Base-by-base conservation (phyloP, 2,888 invertebrate genomes). In the Rhopalosiphum nymphaeae region DNA sequence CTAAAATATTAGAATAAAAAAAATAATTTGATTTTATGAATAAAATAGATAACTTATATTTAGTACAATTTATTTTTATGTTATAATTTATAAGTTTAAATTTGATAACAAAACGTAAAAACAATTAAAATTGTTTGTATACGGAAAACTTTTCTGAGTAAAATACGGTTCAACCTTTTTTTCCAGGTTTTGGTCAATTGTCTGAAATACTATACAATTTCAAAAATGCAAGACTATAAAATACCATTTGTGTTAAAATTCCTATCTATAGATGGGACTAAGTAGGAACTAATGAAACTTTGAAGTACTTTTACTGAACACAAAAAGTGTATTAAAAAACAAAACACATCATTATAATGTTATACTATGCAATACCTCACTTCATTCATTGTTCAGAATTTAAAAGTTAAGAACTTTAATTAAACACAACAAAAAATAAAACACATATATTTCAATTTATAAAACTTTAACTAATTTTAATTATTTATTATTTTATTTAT, bases 301-400 rank as follows among this genome's bases (percentile, higher is more conserved):
- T 78, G 36, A 78, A 78, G 36, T 78, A 78, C 78, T 78, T 78
- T 36, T 78, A 78, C 36, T n/a, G 78, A 86, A 86, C 29, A 86
- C 86, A 86, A 86, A 44, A 29, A 29, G 44, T 78, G 78, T 36
- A 78, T 78, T 78, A 21, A 44, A 44, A 86, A 86, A 86, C 29
- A 44, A 42, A 78, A 78, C 36, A 78, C 78, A 78, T 78, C 36
- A 78, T 78, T 36, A 78, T 78, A 78, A 78, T 36, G 9, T 78
- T 78, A 78, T 36, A 78, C 67, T 21, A 36, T 36, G 67, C 21
- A 78, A 36, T 78, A n/a, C 67, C 67, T 67, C 67, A 67, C n/a
- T 67, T 36, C 7, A 16, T 67, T n/a, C 36, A 36, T 78, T 78
- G 21, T 21, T 78, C 36, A 78, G 36, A 42, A 78, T 36, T 78